Conservation (phyloP, 2,113 vertebrate species). For the Tupaia tana region DNA sequence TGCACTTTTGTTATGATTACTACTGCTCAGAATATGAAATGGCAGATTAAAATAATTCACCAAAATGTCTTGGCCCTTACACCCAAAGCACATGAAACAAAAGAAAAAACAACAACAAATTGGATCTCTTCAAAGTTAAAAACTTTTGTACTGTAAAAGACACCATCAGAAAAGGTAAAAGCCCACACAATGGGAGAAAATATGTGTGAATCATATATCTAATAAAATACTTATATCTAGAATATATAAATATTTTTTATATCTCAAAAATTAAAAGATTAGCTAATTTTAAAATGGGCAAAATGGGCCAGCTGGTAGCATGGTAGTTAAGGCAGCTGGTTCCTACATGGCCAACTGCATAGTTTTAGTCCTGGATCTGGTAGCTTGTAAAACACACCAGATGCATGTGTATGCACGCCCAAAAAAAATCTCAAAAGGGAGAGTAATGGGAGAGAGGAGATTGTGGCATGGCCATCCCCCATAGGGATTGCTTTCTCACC, state of each 20-base stretch:
- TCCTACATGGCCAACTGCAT: too few species aligned
- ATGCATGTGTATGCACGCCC: too few species aligned
- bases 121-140: constrained; percentile 28
- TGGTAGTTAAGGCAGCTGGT: too few species aligned
- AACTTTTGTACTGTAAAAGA: neutral
- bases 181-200: constrained; percentile 14
- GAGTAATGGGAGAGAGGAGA: too few species aligned
- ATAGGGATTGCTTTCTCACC: too few species aligned
- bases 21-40: constrained; percentile 48
- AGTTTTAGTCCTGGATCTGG: too few species aligned
- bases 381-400: too few species aligned
- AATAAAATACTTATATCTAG: neutral
- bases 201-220: constrained; percentile 43
- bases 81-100: constrained; percentile 21
- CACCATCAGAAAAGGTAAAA: constrained; percentile 18
- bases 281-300: neutral
- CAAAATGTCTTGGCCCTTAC: constrained; percentile 20
- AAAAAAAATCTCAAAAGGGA: too few species aligned
- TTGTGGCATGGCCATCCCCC: too few species aligned
- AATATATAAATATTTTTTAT: constrained; percentile 12
- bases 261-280: neutral
- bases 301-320: neutral
- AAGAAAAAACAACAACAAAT: constrained; percentile 32
- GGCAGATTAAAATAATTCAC: neutral
- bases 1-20: neutral